Conservation (phyloP, 1,140 invertebrate species). For the Ridgeia piscesae region DNA sequence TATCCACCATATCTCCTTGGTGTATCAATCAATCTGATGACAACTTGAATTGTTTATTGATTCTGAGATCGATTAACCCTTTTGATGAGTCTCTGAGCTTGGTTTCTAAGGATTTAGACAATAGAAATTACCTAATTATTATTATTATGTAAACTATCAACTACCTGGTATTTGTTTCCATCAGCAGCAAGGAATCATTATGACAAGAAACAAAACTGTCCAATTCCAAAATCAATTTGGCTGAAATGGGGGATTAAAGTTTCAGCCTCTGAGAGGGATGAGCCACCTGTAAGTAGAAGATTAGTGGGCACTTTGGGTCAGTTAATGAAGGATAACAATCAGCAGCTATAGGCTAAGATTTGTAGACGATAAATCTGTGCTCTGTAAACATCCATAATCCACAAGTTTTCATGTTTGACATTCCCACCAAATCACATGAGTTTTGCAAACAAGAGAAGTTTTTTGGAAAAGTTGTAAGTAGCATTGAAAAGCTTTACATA, state of each 20-base stretch:
- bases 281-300: neutral
- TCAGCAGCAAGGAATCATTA: too few species aligned
- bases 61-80: too few species aligned
- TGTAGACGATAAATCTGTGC: neutral
- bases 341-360: neutral
- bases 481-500: neutral
- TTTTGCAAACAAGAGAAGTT: neutral
- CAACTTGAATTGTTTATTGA: too few species aligned
- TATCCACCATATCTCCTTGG: too few species aligned
- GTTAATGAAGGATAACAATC: neutral
- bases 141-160: too few species aligned
- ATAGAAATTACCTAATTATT: too few species aligned
- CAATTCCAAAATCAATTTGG: constrained; percentile 1
- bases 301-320: neutral
- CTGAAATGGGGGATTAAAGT: neutral
- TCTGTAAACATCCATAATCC: neutral
- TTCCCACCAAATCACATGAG: neutral
- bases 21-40: too few species aligned
- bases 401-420: neutral
- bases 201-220: neutral
- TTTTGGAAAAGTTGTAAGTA: neutral
- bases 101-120: too few species aligned
- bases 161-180: too few species aligned
- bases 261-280: neutral
- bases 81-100: too few species aligned